Base-by-base conservation (phyloP, 2,797 vertebrate species). In the Denticeps clupeoides region DNA sequence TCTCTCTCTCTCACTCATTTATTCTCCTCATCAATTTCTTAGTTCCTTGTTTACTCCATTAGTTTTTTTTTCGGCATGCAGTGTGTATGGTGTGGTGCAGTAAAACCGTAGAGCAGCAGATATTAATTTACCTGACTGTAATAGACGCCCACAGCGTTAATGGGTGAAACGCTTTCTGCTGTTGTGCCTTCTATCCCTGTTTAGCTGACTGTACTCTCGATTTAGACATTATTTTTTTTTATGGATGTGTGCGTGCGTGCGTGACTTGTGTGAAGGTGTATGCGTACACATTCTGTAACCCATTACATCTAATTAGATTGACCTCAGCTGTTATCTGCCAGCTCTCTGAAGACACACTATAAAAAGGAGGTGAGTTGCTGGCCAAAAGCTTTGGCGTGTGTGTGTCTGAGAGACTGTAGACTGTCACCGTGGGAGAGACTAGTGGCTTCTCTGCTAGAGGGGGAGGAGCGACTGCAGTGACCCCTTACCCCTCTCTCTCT, bases 271-370 rank as follows among this genome's bases (percentile, higher is more conserved):
- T 55, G 35, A 9, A 1, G 27, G 27, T 49, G 27, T 54, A 43
- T 68, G 48, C 58, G 9, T 57, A 43, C 33, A 45, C 59, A 55
- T 53, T 22, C 33, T 57, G 61, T 62, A 50, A 38, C 64, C 65
- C 64, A 64, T 66, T 72, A 61, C 49, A 59, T 26, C 61, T 74
- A 68, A 73, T 78, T 70, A 68, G 50, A 70, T 51, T 69, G 69
- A 67, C 65, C 69, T 13, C 29, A 37, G 28, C 62, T 70, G 55
- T 77, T 67, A 64, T 69, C 60, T 60, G 59, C 55, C 63, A 51
- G 37, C 47, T 35, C 33, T 28, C 35, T 41, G 45, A 56, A 53
- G 18, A 38, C 41, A 22, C 63, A 57, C 28, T 13, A 22, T 26
- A 51, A 51, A 67, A 70, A 42, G 42, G 16, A 41, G 16, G 42